phyloP scores from a whole-genome alignment of 2,888 invertebrate genomes.

The Empis stercorea region DNA sequence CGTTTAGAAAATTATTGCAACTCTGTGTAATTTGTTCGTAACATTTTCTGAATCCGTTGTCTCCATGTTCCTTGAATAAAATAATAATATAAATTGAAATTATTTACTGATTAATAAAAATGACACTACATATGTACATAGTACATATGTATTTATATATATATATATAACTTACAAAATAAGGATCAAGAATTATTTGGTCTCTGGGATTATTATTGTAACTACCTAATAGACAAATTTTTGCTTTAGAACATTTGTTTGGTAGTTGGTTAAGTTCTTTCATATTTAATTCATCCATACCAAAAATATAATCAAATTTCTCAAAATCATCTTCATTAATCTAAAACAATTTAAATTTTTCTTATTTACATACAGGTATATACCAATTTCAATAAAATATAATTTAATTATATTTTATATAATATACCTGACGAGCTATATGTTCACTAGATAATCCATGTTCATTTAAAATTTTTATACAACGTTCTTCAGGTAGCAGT shows the following conservation, averaged over 20 bases:
- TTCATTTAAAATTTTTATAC: slow-evolving; percentile 41
- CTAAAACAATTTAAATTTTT: slow-evolving; percentile 37
- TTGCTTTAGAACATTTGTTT: slow-evolving; percentile 49
- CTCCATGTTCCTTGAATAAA: slow-evolving; percentile 18
- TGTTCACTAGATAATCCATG: slow-evolving; percentile 49
- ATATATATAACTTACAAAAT: slow-evolving; percentile 56
- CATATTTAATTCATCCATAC: slow-evolving; percentile 84
- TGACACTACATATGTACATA: too few relatives aligned
- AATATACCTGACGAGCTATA: slow-evolving; percentile 42
- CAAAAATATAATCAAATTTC: slow-evolving; percentile 76
- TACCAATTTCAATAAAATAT: too few relatives aligned
- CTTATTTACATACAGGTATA: not conserved
- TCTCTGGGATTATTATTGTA: slow-evolving; percentile 63
- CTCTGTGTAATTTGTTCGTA: slow-evolving; percentile 23
- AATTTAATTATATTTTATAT: too few relatives aligned
- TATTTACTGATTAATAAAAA: not conserved
- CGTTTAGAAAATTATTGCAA: slow-evolving; percentile 19
- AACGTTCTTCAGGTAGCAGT: slow-evolving; percentile 55
- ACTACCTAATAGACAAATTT: slow-evolving; percentile 63
- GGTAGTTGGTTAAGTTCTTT: slow-evolving; percentile 45
- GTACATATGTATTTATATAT: too few relatives aligned
- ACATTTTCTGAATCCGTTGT: slow-evolving; percentile 22
- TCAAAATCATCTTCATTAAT: slow-evolving; percentile 58
- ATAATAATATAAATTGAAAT: not conserved
- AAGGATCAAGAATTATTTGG: slow-evolving; percentile 73